Evolutionary conservation across 2,888 invertebrate genomes (phyloP), one percentile per base, ranked within the genome.

Genomic region (Limnephilus rhombicus): DNA sequence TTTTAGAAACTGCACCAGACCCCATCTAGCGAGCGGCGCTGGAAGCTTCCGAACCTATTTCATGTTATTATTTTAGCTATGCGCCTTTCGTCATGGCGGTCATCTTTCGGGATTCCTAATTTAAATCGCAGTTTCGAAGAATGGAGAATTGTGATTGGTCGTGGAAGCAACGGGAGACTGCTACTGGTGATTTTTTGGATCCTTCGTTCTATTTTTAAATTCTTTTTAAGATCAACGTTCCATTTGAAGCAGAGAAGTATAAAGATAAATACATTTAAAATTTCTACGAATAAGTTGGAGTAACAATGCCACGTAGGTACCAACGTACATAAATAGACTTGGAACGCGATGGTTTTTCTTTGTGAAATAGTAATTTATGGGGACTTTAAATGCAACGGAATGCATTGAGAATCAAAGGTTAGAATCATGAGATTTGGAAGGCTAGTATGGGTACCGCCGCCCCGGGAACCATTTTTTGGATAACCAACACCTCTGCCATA

Each of bases 61-160:
- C 34, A 2, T 37, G 68, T 68, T 68, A 68, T 68, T 68, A 68
- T 53, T 88, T 88, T 88, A 88, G 80, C 68, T 88, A 31, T 80
- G 88, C 88, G 34, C 12, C 88, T 80, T 68, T 88, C 31, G 88
- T 88, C 24, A n/a, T 34, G 31, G 80, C n/a, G 68, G 31, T 88
- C 88, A 88, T 80, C 80, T 88, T 80, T 88, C 37, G 13, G 49
- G 86, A 86, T 86, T n/a, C 86, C n/a, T 45, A 45, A 86, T 86
- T 86, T 41, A 49, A 86, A 49, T 86, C 24, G 86, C 45, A 45
- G 86, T 86, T 86, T 45, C 12, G 86, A 86, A 45, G n/a, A 86
- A 86, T 86, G 86, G 86, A 11, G 24, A n/a, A 18, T 45, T 24
- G 24, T 24, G 86, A 86, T 45, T 29, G 49, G 86, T 45, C 45